Conservation (phyloP, 2,113 vertebrate species). For the Nesogale talazaci region DNA sequence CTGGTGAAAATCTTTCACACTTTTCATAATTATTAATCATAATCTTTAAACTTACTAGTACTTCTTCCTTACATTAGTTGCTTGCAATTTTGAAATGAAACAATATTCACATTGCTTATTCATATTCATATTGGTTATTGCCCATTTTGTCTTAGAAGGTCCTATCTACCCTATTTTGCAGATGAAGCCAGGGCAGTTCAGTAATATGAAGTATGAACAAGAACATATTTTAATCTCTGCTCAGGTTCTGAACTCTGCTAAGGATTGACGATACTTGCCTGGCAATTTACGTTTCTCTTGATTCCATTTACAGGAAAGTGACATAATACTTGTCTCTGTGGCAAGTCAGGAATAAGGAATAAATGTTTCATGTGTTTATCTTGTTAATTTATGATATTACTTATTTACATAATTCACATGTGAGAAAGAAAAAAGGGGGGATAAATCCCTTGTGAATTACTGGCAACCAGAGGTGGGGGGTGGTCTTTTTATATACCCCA, state of each 20-base stretch:
- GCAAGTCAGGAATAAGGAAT: neutral
- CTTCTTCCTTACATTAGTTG: neutral
- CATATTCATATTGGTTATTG: neutral
- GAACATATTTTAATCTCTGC: neutral
- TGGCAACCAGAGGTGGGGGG: neutral
- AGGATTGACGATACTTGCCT: rapidly evolving
- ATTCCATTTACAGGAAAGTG: neutral
- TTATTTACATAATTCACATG: neutral
- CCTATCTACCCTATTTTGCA: neutral
- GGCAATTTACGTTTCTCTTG: neutral
- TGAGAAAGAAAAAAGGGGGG: too few relatives aligned
- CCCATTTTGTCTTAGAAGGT: neutral
- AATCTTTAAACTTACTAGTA: neutral
- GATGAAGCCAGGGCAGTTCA: neutral
- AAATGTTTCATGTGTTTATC: neutral
- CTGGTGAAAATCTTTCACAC: neutral
- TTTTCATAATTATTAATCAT: neutral
- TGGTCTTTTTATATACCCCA: too few relatives aligned
- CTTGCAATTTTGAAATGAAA: neutral
- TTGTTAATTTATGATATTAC: neutral
- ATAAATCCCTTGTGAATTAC: too few relatives aligned
- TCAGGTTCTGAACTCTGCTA: rapidly evolving
- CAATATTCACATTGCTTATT: neutral
- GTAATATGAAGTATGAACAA: neutral
- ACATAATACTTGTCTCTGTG: neutral